Base-by-base conservation (phyloP, 2,113 vertebrate genomes). In the Sminthopsis crassicaudata region DNA sequence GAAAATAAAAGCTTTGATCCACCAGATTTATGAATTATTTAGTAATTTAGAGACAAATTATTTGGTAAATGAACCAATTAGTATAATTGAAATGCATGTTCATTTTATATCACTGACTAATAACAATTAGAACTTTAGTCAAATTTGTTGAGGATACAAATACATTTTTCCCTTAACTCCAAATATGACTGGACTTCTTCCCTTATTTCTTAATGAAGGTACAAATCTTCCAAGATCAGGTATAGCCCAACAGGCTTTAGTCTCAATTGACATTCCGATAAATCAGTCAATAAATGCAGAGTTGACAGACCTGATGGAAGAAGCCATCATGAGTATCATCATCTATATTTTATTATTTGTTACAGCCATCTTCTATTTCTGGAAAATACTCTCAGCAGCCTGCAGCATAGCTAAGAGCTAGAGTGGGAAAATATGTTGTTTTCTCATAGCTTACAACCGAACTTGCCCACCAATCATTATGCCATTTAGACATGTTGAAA, bases 341-440 rank as follows among this genome's bases (percentile, higher is more conserved):
- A 93, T 96, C 95, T 97, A 3, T 96, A 97, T 97, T 95, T 97
- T 96, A 94, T 97, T 97, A 67, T 98, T 98, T 98, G 96, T 97
- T 98, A 95, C 90, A 97, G 90, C 4, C 91, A 92, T 97, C 96
- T 97, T 97, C 96, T 97, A 94, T 95, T 97, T 97, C 97, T 97
- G 94, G 95, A 97, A 98, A 98, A 95, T 91, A 96, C 11, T 96
- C 88, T 93, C 55, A 95, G 97, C 93, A 98, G 97, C 96, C 96
- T 97, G 92, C 42, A 98, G 97, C 93, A 97, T 90, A 97, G 53
- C 94, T 97, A 94, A 94, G 42, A 96, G 94, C 53, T 93, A 97
- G 51, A 92, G 88, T 91, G 93, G 96, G 96, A 96, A 95, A 95
- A 90, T 50, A 22, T 90, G 92, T 0, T 95, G 92, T 95, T 97